Conservation (phyloP, 92 coral and sea anemone genomes). For the Phenganax subtilis region DNA sequence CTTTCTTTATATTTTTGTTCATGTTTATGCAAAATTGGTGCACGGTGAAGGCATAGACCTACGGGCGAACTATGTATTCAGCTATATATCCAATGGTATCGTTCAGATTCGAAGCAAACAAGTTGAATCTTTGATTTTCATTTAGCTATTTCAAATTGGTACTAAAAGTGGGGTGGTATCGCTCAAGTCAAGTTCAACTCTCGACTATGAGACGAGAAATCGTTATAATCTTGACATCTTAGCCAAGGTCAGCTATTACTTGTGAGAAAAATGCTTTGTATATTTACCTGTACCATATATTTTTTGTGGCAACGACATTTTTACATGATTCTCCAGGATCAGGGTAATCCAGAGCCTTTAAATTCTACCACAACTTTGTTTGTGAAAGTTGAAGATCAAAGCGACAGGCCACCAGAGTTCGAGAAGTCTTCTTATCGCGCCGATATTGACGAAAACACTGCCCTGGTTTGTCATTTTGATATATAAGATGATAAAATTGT, state of each 20-base stretch:
- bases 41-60: background rate
- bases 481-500: background rate
- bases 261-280: background rate
- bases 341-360: conserved; percentile 53
- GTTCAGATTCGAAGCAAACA: background rate
- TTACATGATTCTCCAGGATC: conserved; percentile 54
- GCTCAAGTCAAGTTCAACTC: conserved; percentile 38
- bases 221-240: conserved; percentile 66
- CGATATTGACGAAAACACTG: conserved; percentile 61
- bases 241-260: conserved; percentile 55
- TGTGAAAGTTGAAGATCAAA: conserved; percentile 70
- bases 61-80: background rate
- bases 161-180: conserved; percentile 53
- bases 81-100: background rate
- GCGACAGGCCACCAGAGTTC: conserved; percentile 86
- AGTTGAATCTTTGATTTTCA: background rate
- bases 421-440: conserved; percentile 60
- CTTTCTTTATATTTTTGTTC: background rate
- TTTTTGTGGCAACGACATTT: background rate
- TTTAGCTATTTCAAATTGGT: conserved; percentile 54
- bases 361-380: conserved; percentile 62
- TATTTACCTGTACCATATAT: background rate
- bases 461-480: conserved; percentile 45
- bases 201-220: conserved; percentile 70
- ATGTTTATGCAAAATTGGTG: background rate